phyloP scores from a whole-genome alignment of 2,113 vertebrate species.

The Tragelaphus buxtoni region DNA sequence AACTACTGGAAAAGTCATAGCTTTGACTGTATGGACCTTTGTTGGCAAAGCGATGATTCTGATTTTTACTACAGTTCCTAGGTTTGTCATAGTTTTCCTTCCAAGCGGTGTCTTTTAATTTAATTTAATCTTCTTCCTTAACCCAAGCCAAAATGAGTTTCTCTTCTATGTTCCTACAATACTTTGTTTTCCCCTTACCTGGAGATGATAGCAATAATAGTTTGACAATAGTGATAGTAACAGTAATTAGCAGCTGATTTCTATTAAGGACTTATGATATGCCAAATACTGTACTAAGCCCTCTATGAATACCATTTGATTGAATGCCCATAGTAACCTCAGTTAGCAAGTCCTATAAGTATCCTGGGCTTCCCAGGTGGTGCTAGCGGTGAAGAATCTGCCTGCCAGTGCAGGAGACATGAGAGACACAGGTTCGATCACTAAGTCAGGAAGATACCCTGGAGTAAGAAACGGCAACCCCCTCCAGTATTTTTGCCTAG shows the following conservation, averaged over 20 bases:
- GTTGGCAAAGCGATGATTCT: not conserved
- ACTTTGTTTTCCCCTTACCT: not conserved
- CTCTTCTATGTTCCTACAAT: not conserved
- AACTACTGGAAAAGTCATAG: not conserved
- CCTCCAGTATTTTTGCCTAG: not conserved
- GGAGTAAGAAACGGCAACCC: not conserved
- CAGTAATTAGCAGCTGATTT: not conserved
- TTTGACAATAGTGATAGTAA: not conserved
- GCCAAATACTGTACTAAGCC: accelerated
- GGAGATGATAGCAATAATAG: not conserved
- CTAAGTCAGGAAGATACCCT: not conserved
- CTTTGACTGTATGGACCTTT: not conserved
- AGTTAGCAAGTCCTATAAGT: not conserved
- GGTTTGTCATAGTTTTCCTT: not conserved
- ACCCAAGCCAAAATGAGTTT: not conserved
- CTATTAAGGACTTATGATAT: not conserved
- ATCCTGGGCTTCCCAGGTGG: not conserved
- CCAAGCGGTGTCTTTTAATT: not conserved
- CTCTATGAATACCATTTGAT: not conserved
- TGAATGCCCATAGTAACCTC: not conserved
- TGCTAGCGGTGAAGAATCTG: not conserved
- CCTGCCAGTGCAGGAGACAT: not conserved
- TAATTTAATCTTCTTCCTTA: not conserved
- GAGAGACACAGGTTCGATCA: not conserved
- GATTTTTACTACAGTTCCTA: not conserved